phyloP scores from a whole-genome alignment of 2,113 vertebrate species.

The Scomber japonicus region DNA sequence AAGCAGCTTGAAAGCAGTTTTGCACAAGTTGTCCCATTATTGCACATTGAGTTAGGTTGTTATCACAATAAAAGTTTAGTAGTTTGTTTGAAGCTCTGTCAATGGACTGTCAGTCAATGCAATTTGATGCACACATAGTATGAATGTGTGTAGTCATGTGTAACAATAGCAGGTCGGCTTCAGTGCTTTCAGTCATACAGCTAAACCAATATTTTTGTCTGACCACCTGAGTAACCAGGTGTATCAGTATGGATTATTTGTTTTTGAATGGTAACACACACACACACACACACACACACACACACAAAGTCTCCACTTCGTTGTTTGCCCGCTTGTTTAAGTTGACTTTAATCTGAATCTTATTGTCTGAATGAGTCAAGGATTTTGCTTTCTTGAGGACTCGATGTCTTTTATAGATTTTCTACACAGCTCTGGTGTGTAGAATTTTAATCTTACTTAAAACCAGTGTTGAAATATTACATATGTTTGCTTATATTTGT shows the following conservation, averaged over 20 bases:
- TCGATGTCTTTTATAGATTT: too few species aligned
- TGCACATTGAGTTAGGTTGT: background rate
- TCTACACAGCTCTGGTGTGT: too few species aligned
- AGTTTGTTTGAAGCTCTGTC: slow-evolving; percentile 10
- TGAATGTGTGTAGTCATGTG: slow-evolving; percentile 40
- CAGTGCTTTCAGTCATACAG: slow-evolving; percentile 15
- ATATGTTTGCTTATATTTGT: background rate
- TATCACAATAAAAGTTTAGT: background rate
- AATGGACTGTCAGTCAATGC: background rate
- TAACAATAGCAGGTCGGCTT: slow-evolving; percentile 12
- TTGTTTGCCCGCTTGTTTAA: slow-evolving; percentile 17
- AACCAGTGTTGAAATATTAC: background rate
- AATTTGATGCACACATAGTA: slow-evolving; percentile 12
- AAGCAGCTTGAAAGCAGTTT: too few species aligned
- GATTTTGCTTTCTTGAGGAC: too few species aligned
- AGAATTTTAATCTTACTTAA: too few species aligned
- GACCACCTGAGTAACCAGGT: slow-evolving; percentile 49
- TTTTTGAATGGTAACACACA: slow-evolving; percentile 20
- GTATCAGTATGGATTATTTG: slow-evolving; percentile 28
- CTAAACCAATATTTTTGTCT: slow-evolving; percentile 62
- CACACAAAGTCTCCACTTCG: background rate
- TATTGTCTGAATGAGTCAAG: background rate
- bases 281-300: background rate
- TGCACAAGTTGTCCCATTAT: too few species aligned
- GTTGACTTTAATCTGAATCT: slow-evolving; percentile 16